These are phyloP conservation scores for Nomada hirtipes DNA, from an alignment of 2,888 invertebrate species.

Conservation along the genomic window DNA sequence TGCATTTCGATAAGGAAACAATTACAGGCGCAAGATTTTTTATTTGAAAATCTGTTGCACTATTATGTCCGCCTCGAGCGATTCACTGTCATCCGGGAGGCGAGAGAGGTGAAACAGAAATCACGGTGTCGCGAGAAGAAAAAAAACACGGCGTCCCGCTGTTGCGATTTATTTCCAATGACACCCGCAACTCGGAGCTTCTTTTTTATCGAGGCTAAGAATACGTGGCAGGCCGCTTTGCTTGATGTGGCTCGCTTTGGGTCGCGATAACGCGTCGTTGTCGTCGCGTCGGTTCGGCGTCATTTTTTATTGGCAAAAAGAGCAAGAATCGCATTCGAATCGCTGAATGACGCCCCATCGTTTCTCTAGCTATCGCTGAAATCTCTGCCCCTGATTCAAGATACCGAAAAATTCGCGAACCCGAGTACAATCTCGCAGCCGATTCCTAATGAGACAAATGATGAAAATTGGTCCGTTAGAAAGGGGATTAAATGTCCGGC, in stretches of 20 bases:
- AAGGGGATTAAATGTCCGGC: slow-evolving; percentile 61
- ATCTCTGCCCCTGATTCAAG: too few species aligned
- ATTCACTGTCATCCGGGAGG: too few species aligned
- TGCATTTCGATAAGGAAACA: too few species aligned
- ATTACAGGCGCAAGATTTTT: too few species aligned
- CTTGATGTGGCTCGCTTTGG: slow-evolving; percentile 36
- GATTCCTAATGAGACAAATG: too few species aligned
- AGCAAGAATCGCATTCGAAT: not conserved
- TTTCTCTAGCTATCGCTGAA: too few species aligned
- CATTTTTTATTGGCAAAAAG: slow-evolving; percentile 7
- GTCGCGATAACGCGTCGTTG: slow-evolving; percentile 45
- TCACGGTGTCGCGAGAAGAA: slow-evolving; percentile 3
- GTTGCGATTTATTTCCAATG: slow-evolving; percentile 54
- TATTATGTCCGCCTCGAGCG: too few species aligned
- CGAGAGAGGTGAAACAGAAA: not conserved
- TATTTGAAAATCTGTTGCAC: too few species aligned
- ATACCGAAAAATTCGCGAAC: too few species aligned
- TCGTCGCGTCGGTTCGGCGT: slow-evolving; percentile 28
- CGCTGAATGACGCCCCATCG: too few species aligned
- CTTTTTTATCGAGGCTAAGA: slow-evolving; percentile 53
- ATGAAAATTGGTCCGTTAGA: slow-evolving; percentile 24
- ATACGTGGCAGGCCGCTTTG: slow-evolving; percentile 49
- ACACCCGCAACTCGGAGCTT: slow-evolving; percentile 41
- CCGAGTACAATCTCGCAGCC: too few species aligned
- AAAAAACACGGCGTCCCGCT: slow-evolving; percentile 41